These are phyloP conservation scores for Callyntrura sp. DNA, from an alignment of 2,888 invertebrate genomes.

Conservation along the genomic window DNA sequence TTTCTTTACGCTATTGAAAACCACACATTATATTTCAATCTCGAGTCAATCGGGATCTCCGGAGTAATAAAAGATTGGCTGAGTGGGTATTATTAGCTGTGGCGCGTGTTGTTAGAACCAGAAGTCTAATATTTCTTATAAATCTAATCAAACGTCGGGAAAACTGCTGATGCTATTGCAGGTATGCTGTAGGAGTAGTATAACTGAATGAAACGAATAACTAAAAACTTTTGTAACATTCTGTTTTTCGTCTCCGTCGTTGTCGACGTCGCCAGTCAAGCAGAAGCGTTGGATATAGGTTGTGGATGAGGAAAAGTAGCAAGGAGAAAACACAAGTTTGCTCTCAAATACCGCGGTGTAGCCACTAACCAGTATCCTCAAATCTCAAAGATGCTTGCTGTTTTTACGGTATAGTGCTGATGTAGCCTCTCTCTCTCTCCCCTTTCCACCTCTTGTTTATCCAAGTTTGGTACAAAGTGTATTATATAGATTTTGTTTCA, in stretches of 20 bases:
- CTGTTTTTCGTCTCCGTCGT: slow-evolving; percentile 27
- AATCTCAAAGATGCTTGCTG: slow-evolving; percentile 65
- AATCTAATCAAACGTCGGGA: neutral
- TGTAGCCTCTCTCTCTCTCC: neutral
- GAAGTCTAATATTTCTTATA: slow-evolving; percentile 2
- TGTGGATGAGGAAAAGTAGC: slow-evolving; percentile 23
- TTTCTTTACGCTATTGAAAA: no score
- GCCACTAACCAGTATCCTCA: slow-evolving; percentile 64
- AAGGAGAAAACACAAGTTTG: slow-evolving; percentile 58
- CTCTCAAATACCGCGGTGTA: slow-evolving; percentile 65
- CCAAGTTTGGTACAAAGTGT: slow-evolving; percentile 18
- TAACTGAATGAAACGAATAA: slow-evolving; percentile 13
- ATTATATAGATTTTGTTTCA: slow-evolving; percentile 47
- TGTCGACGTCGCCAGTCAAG: slow-evolving; percentile 38
- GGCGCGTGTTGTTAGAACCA: slow-evolving; percentile 4
- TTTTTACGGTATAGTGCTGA: slow-evolving; percentile 39
- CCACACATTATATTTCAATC: no score
- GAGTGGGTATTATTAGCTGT: slow-evolving; percentile 16
- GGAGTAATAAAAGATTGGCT: neutral
- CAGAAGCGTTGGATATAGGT: slow-evolving; percentile 34
- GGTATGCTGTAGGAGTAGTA: slow-evolving; percentile 10
- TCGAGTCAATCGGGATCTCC: neutral
- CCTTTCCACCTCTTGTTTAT: neutral
- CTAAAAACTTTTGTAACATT: slow-evolving; percentile 10
- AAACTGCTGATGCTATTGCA: neutral